Evolutionary conservation across 2,888 invertebrate genomes (phyloP), one percentile per base, ranked within the genome.

Genomic region (Polydesmus complanatus): DNA sequence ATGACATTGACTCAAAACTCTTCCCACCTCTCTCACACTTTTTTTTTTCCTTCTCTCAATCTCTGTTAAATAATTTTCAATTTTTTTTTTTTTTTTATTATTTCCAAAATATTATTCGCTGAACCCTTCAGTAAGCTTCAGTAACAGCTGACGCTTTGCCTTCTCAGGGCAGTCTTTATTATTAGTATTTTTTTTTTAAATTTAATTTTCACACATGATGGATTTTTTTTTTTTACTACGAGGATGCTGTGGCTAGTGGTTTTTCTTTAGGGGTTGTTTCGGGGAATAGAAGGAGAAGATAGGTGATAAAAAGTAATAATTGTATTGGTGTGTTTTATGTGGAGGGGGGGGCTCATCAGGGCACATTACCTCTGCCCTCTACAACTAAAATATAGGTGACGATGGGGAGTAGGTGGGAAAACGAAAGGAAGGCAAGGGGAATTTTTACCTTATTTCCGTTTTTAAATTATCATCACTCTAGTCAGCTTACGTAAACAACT

Each of bases 1-100:
- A 58, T 52, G 58, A 58, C 58, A 58, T 58, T 58, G 58, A 58
- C 51, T 58, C 37, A 58, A 48, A 26, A 51, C 51, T 51, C 51
- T 51, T n/a, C 51, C 22, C 51, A 51, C 19, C 51, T 22, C 27
- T 48, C 23, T 48, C 27, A 49, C 56, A 56, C 5, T 37, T 37
- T 37, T 37, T 37, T 37, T 37, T 37, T 14, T 37, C 14, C 37
- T 37, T 37, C n/a, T n/a, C n/a, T n/a, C n/a, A n/a, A n/a, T n/a
- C n/a, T n/a, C n/a, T n/a, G n/a, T n/a, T n/a, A n/a, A n/a, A n/a
- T n/a, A 37, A 37, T 37, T 37, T 37, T 37, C n/a, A 37, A 37
- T 37, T 37, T 37, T 37, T 37, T 37, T 37, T 8, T 37, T 37
- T 37, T 37, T n/a, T n/a, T n/a, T n/a, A n/a, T n/a, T n/a, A n/a